Evolutionary conservation across 1,140 invertebrate species (phyloP), one percentile per base, ranked within the genome.

Genomic region (Hylaeus anthracinus): DNA sequence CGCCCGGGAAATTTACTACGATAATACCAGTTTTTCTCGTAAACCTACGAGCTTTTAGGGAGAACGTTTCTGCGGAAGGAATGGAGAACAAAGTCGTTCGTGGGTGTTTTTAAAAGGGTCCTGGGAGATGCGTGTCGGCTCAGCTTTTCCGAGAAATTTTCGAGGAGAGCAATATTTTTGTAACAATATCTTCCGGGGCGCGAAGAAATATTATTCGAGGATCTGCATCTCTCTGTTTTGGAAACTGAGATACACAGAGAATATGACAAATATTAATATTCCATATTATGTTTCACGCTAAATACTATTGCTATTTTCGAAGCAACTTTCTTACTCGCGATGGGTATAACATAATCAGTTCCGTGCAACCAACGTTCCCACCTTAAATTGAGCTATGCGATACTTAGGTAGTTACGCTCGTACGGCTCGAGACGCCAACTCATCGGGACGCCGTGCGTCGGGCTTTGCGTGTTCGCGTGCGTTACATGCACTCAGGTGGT

Each of bases 391-490:
- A 86, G 74, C 48, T 81, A 73, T 73, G 75, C 60, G 43, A 61
- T 66, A 85, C 72, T 76, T 82, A 80, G 55, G 56, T 43, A 43
- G 58, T 55, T 79, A 60, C 43, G 63, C 39, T 45, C 26, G 58
- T 53, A 48, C 53, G 53, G 41, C 39, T 61, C 63, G 67, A 60
- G 69, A 61, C 55, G 69, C 45, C 70, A 64, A 55, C 48, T 67
- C 56, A n/a, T 72, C 69, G 67, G 56, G 56, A 73, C 81, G 51
- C n/a, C 63, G 72, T 67, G 67, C 73, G 72, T 77, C 66, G 26
- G 14, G 39, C 77, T 66, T 79, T 72, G 83, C 87, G 84, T 88
- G 86, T 64, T 79, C 58, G 81, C 86, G 72, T 81, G 84, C 66
- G 61, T 83, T 77, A 79, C 67, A 58, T 81, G 72, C 71, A 43